Conservation (phyloP, 2,888 invertebrate genomes). For the Pecten maximus region DNA sequence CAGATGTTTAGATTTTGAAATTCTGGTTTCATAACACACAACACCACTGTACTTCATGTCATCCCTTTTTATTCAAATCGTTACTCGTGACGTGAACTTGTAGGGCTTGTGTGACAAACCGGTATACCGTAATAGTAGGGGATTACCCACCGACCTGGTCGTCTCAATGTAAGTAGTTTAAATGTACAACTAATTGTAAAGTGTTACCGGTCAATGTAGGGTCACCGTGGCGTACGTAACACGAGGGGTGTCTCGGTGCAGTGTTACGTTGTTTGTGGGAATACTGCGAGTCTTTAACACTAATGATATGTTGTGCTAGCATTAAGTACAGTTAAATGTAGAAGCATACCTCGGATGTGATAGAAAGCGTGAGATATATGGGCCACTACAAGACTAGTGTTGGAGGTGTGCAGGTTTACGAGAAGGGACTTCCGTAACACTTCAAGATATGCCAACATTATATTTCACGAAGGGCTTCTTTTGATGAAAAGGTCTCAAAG, state of each 20-base stretch:
- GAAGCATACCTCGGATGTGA: neutral
- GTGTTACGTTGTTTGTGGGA: neutral
- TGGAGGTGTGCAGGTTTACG: neutral
- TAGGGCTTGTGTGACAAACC: too few relatives aligned
- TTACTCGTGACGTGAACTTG: too few relatives aligned
- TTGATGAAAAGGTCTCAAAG: neutral
- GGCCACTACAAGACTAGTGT: neutral
- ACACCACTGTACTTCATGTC: too few relatives aligned
- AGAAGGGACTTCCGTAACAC: neutral
- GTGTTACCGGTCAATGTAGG: neutral
- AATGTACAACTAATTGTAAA: neutral
- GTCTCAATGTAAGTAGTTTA: too few relatives aligned
- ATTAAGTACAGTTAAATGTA: neutral
- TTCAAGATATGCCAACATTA: neutral
- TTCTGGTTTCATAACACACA: too few relatives aligned
- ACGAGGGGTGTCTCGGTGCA: neutral
- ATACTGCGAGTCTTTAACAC: neutral
- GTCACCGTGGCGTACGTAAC: neutral
- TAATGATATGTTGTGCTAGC: neutral
- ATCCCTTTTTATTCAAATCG: too few relatives aligned
- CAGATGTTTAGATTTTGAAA: too few relatives aligned
- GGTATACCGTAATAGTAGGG: too few relatives aligned
- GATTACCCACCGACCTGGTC: too few relatives aligned
- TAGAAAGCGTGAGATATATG: neutral
- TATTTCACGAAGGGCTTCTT: neutral